These are phyloP conservation scores for Vandiemenella viatica DNA, from an alignment of 2,888 invertebrate species.

Conservation along the genomic window DNA sequence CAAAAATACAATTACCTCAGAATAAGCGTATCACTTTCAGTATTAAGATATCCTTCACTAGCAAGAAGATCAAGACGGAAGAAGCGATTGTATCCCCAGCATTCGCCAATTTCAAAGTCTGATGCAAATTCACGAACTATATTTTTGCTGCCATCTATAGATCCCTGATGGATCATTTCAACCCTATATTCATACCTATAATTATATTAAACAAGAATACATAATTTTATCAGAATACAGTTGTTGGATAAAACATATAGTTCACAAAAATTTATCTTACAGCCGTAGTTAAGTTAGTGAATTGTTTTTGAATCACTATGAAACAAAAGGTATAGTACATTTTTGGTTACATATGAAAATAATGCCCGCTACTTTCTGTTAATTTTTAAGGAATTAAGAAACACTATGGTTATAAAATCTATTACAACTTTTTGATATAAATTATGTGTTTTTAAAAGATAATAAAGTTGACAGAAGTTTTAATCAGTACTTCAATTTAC, in stretches of 20 bases:
- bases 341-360: too few species aligned
- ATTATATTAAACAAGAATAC: not conserved
- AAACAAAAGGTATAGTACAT: too few species aligned
- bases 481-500: too few species aligned
- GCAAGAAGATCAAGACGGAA: constrained; percentile 78
- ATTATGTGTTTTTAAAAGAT: too few species aligned
- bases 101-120: constrained; percentile 91
- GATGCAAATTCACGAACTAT: constrained; percentile 89
- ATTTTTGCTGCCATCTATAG: constrained; percentile 67
- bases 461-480: too few species aligned
- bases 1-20: constrained; percentile 57
- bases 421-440: too few species aligned
- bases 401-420: too few species aligned
- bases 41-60: constrained; percentile 78
- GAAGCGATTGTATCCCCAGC: constrained; percentile 92
- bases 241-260: not conserved
- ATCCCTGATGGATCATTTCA: constrained; percentile 86
- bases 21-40: constrained; percentile 67
- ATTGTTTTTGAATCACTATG: too few species aligned
- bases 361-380: too few species aligned
- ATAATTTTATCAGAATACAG: not conserved
- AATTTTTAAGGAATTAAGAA: too few species aligned
- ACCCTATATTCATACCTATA: constrained; percentile 78
- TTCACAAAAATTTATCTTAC: not conserved
- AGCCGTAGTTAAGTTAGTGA: too few species aligned